These are phyloP conservation scores for Drosophila insularis DNA, from an alignment of 1,140 invertebrate genomes.

Conservation along the genomic window DNA sequence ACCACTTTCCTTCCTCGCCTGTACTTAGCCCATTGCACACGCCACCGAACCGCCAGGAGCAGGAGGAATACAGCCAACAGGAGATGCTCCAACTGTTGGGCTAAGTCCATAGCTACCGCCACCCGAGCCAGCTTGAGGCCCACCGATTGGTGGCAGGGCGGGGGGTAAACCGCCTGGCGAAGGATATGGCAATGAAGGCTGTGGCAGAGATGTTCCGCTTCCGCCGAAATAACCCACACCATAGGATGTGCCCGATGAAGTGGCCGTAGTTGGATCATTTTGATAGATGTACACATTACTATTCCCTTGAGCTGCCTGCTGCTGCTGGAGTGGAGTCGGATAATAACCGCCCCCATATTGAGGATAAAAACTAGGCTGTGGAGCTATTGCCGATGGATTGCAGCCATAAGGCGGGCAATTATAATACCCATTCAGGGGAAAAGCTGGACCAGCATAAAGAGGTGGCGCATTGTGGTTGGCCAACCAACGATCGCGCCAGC, in stretches of 20 bases:
- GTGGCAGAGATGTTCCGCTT: constrained; percentile 27
- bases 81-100: constrained; percentile 2
- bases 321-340: constrained; percentile 47
- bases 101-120: constrained; percentile 46
- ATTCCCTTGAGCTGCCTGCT: constrained; percentile 56
- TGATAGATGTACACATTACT: constrained; percentile 71
- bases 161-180: constrained; percentile 15
- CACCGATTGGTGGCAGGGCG: constrained; percentile 7
- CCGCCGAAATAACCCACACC: constrained; percentile 43
- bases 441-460: constrained; percentile 55
- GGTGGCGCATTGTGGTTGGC: constrained; percentile 55
- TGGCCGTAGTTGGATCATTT: constrained; percentile 59
- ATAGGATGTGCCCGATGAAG: constrained; percentile 20
- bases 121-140: constrained; percentile 37
- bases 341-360: constrained; percentile 41
- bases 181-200: constrained; percentile 6
- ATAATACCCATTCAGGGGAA: constrained; percentile 60
- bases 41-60: neutral
- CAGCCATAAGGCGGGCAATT: constrained; percentile 62
- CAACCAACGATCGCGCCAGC: constrained; percentile 68
- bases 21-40: constrained; percentile 32
- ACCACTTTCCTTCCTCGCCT: constrained; percentile 25
- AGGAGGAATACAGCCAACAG: constrained; percentile 16
- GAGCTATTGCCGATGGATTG: constrained; percentile 50
- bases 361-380: constrained; percentile 43